Conservation (phyloP, 2,797 vertebrate genomes). For the Xerus rutilus region DNA sequence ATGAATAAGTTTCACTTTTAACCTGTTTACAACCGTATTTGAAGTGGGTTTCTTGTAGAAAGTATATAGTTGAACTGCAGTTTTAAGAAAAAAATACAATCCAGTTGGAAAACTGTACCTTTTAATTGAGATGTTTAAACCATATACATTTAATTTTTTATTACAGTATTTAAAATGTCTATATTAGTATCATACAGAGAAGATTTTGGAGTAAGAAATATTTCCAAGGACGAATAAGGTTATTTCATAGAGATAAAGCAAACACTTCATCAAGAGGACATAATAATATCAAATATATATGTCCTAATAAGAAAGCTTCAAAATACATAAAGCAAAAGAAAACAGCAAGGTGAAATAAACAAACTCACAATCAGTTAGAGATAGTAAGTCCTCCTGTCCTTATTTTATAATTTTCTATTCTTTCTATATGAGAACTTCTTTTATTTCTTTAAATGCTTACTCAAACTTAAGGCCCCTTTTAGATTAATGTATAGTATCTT, state of each 20-base stretch:
- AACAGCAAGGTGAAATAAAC: not conserved
- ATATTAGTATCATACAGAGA: not conserved
- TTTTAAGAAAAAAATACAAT: not conserved
- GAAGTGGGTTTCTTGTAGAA: conserved; percentile 3
- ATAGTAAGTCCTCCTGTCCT: not conserved
- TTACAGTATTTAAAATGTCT: not conserved
- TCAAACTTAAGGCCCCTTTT: not conserved
- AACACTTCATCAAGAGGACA: not conserved
- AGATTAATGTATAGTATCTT: not conserved
- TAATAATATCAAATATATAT: not conserved
- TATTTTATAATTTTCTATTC: conserved; percentile 16
- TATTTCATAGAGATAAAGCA: conserved; percentile 15
- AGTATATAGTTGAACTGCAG: not conserved
- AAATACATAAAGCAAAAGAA: not conserved
- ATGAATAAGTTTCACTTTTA: not conserved
- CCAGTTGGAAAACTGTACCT: not conserved
- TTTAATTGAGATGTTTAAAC: not conserved
- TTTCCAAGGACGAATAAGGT: conserved; percentile 25
- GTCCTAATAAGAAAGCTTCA: conserved; percentile 17
- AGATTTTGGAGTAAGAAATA: conserved; percentile 33
- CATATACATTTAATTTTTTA: not conserved
- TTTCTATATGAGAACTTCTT: not conserved
- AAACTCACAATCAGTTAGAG: not conserved
- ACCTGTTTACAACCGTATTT: not conserved
- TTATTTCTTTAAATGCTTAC: conserved; percentile 29